These are phyloP conservation scores for Hirtodrosophila confusa DNA, from an alignment of 2,888 invertebrate species.

Conservation along the genomic window DNA sequence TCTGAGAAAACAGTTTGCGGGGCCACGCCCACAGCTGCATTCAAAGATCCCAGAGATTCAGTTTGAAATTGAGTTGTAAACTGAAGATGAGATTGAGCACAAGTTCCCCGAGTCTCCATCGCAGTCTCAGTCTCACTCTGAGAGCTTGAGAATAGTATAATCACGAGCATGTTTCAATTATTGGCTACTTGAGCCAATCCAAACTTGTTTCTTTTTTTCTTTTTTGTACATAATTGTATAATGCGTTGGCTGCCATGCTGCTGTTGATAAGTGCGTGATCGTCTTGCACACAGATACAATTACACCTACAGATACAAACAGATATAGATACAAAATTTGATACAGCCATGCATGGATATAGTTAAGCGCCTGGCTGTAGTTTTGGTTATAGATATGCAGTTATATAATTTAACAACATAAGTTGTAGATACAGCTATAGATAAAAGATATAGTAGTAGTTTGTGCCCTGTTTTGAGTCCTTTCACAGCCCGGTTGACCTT, in stretches of 20 bases:
- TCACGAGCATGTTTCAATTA: slow-evolving; percentile 30
- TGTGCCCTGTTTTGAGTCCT: not conserved
- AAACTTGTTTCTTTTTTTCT: slow-evolving; percentile 1
- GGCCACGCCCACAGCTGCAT: slow-evolving; percentile 30
- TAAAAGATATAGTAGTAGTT: not conserved
- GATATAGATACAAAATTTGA: not conserved
- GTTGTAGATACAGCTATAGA: no score
- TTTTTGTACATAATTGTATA: slow-evolving; percentile 28
- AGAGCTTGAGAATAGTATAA: slow-evolving; percentile 15
- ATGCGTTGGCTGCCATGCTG: slow-evolving; percentile 23
- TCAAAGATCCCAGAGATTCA: slow-evolving; percentile 3
- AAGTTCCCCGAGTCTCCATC: not conserved
- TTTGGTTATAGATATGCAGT: not conserved
- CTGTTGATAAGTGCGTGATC: slow-evolving; percentile 6
- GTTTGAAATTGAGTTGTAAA: slow-evolving; percentile 35
- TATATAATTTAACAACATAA: no score
- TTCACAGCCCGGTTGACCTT: slow-evolving; percentile 23
- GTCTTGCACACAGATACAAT: slow-evolving; percentile 5
- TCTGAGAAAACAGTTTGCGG: not conserved
- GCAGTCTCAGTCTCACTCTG: slow-evolving; percentile 6
- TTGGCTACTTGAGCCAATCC: slow-evolving; percentile 55
- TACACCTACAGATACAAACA: not conserved
- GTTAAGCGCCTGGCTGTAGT: not conserved
- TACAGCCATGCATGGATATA: no score
- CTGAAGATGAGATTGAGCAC: slow-evolving; percentile 11